A percentile compares a stretch with the other conserved stretches of the same genome.
phyloP scores from a whole-genome alignment of 2,888 invertebrate genomes.

The Omphaloscelis lunosa region DNA sequence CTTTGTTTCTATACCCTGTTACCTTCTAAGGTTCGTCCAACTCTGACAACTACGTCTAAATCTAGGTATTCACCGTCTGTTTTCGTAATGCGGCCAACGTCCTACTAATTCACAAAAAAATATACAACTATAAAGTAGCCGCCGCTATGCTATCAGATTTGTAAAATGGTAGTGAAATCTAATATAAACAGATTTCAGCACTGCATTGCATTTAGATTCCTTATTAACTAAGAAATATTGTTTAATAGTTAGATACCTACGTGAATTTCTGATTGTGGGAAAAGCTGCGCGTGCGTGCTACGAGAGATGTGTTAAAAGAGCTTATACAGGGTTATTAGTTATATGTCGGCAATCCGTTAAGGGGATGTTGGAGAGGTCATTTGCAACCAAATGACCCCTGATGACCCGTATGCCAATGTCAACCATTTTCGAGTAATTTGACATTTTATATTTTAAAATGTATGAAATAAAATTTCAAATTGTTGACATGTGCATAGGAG shows the following conservation, averaged over 20 bases:
- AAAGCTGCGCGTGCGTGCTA: conserved; percentile 1
- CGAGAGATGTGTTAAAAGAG: background rate
- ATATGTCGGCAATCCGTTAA: no score
- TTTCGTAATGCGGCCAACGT: conserved; percentile 49
- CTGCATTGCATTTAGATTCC: conserved; percentile 52
- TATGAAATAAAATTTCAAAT: no score
- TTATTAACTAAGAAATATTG: conserved; percentile 15
- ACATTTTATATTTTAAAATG: no score
- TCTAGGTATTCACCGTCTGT: conserved; percentile 48
- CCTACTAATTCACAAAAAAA: conserved; percentile 44
- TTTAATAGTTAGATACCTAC: background rate
- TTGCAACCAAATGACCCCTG: no score
- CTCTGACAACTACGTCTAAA: conserved; percentile 5
- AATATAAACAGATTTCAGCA: conserved; percentile 26
- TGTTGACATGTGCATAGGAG: no score
- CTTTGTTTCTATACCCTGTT: background rate
- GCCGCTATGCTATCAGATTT: conserved; percentile 46
- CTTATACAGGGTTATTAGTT: no score
- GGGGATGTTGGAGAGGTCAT: no score
- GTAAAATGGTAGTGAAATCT: conserved; percentile 28
- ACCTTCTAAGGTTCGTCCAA: conserved; percentile 12
- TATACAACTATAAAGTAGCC: conserved; percentile 45
- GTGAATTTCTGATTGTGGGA: background rate
- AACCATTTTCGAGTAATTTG: no score
- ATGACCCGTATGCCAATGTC: no score